Conservation (phyloP, 2,797 vertebrate genomes). For the Mormyrus hasselquistii region DNA sequence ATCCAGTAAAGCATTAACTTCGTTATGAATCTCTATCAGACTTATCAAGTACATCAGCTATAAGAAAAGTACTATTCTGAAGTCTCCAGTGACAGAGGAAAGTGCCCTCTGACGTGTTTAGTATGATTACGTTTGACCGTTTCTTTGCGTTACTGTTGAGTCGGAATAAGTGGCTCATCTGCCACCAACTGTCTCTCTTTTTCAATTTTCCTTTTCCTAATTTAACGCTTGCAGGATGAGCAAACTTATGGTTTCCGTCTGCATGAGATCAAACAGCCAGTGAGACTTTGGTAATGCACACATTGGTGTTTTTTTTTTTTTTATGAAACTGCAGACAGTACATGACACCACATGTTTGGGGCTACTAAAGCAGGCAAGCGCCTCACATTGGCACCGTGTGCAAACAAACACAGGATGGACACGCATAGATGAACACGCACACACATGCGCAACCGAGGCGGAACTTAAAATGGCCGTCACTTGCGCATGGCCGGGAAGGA, state of each 20-base stretch:
- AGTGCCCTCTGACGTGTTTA: background rate
- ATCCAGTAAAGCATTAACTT: background rate
- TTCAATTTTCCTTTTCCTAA: background rate
- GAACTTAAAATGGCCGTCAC: background rate
- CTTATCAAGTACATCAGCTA: background rate
- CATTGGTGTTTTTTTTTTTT: background rate
- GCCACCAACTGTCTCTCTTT: background rate
- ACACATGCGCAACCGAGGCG: background rate
- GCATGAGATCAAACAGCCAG: background rate
- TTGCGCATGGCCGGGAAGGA: constrained; percentile 27
- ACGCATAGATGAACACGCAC: background rate
- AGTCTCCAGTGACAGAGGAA: background rate
- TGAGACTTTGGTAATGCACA: background rate
- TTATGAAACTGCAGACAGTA: background rate
- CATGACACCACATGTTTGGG: background rate
- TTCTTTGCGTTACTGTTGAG: background rate
- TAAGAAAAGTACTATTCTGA: background rate
- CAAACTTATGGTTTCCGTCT: background rate
- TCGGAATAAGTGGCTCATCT: background rate
- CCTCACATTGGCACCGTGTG: background rate
- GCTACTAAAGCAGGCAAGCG: background rate
- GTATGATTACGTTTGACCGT: background rate
- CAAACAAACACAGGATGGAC: background rate
- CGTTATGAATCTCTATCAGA: background rate
- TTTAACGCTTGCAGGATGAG: background rate